These are phyloP conservation scores for Hippoglossus stenolepis DNA, from an alignment of 2,113 vertebrate genomes.

Conservation along the genomic window DNA sequence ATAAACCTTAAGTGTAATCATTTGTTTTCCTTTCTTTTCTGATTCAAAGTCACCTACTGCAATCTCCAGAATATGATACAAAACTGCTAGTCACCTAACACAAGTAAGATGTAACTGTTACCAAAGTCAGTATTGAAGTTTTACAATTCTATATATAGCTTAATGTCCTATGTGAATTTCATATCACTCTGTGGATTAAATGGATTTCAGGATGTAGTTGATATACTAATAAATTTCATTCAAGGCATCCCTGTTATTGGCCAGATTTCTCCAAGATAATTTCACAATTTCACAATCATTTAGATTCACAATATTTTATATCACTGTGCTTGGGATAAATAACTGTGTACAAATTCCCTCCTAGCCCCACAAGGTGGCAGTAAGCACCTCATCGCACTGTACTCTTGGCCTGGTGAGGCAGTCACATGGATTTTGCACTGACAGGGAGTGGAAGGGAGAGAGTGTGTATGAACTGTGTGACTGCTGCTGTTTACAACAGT, in stretches of 20 bases:
- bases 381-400: conserved; percentile 55
- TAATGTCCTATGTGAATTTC: conserved; percentile 27
- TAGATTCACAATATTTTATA: neutral
- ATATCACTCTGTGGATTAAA: conserved; percentile 35
- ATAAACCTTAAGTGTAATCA: conserved; percentile 84
- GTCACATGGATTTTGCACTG: conserved; percentile 78
- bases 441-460: conserved; percentile 53
- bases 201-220: conserved; percentile 48
- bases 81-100: conserved; percentile 16
- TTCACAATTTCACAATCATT: conserved; percentile 2
- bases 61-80: conserved; percentile 17
- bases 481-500: conserved; percentile 45
- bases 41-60: conserved; percentile 14
- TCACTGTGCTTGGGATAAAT: neutral
- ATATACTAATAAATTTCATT: conserved; percentile 39
- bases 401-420: conserved; percentile 49
- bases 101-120: conserved; percentile 25
- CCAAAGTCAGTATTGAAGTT: conserved; percentile 42
- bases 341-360: conserved; percentile 25
- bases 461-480: conserved; percentile 34
- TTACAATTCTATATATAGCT: conserved; percentile 15
- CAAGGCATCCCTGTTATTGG: conserved; percentile 25
- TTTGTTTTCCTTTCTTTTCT: conserved; percentile 68
- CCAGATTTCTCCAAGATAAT: conserved; percentile 2
- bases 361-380: conserved; percentile 76